Conservation (phyloP, 2,797 vertebrate species). For the Dipus sagitta region DNA sequence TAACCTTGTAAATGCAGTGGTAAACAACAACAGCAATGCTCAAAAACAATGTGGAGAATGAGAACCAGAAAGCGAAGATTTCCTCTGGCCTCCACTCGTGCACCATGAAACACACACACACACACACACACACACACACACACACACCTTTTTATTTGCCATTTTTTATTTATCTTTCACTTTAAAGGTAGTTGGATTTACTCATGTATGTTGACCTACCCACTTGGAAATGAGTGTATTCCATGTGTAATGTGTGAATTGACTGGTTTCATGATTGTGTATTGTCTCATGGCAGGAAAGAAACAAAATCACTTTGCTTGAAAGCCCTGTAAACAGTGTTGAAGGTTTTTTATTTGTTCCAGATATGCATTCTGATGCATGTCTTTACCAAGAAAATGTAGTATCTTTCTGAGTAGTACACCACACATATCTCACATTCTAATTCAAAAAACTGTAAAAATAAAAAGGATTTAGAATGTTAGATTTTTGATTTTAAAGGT, state of each 20-base stretch:
- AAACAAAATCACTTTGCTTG: constrained; percentile 2
- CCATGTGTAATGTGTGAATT: not conserved
- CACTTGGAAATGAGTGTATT: constrained; percentile 38
- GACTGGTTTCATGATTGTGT: constrained; percentile 4
- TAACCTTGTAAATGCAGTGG: too few species aligned
- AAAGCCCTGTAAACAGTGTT: not conserved
- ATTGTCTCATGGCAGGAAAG: not conserved
- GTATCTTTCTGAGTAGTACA: constrained; percentile 4
- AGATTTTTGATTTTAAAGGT: not conserved
- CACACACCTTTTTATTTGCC: too few species aligned
- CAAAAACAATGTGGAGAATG: too few species aligned
- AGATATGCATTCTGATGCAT: constrained; percentile 4
- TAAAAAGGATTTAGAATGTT: constrained; percentile 19
- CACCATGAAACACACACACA: too few species aligned
- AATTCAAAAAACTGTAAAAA: not conserved
- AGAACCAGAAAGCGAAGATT: too few species aligned
- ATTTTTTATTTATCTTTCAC: not conserved
- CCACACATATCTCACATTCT: not conserved
- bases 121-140: too few species aligned
- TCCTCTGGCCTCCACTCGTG: too few species aligned
- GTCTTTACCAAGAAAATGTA: not conserved
- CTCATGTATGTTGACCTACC: not conserved
- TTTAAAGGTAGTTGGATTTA: not conserved
- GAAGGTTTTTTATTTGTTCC: not conserved
- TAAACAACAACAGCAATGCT: too few species aligned